These are phyloP conservation scores for Lepisosteus oculatus DNA, from an alignment of 2,113 vertebrate species.

Conservation along the genomic window DNA sequence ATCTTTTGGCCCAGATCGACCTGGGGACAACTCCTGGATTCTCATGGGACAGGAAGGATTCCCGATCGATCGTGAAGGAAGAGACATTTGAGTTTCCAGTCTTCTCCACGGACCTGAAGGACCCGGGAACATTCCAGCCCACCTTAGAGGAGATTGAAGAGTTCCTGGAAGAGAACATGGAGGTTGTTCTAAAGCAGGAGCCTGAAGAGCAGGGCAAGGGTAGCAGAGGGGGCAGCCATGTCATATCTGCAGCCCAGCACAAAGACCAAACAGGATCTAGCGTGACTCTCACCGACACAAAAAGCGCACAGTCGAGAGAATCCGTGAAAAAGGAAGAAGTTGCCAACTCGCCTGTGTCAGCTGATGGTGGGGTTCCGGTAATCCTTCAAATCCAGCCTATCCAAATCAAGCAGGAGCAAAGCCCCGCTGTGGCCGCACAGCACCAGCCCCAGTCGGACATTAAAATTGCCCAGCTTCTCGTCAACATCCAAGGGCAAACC, in stretches of 20 bases:
- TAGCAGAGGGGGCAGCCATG: constrained; percentile 63
- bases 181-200: constrained; percentile 72
- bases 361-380: constrained; percentile 72
- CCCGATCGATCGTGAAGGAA: constrained; percentile 68
- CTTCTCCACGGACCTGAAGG: constrained; percentile 76
- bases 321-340: constrained; percentile 52
- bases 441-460: constrained; percentile 72
- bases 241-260: constrained; percentile 46
- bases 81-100: constrained; percentile 75
- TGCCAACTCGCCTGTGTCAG: constrained; percentile 47
- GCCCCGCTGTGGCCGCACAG: constrained; percentile 39
- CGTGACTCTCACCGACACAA: constrained; percentile 50
- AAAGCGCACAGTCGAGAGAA: constrained; percentile 48
- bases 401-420: constrained; percentile 80
- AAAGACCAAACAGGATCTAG: constrained; percentile 73
- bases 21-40: constrained; percentile 63
- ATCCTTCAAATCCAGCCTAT: constrained; percentile 85
- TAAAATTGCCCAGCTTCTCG: constrained; percentile 86
- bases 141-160: constrained; percentile 94
- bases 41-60: constrained; percentile 75
- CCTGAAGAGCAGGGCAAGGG: constrained; percentile 55
- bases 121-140: constrained; percentile 84
- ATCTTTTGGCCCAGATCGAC: constrained; percentile 82
- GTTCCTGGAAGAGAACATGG: constrained; percentile 94
- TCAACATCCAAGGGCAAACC: constrained; percentile 92